Evolutionary conservation across 2,113 vertebrate genomes (phyloP).

Genomic region (Albula glossodonta): DNA sequence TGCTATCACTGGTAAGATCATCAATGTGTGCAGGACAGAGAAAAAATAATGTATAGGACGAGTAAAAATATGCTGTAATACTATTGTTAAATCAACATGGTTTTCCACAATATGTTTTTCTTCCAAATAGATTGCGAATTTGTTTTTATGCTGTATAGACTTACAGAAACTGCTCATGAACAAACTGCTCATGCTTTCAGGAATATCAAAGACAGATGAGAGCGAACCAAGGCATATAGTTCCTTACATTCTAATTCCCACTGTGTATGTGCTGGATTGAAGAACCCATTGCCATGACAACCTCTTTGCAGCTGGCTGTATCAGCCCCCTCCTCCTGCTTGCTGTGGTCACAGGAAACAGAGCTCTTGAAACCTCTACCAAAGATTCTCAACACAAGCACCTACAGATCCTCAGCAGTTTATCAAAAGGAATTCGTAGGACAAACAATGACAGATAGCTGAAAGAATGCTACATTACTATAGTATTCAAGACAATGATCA

Average conservation of each 20-base stretch:
- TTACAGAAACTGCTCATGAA: not conserved
- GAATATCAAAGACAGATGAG: not conserved
- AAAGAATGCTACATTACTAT: no score
- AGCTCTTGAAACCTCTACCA: not conserved
- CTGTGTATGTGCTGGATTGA: conserved; percentile 57
- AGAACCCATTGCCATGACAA: conserved; percentile 77
- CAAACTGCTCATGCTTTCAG: not conserved
- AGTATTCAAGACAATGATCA: no score
- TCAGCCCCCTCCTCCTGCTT: conserved; percentile 23
- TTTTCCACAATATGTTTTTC: not conserved
- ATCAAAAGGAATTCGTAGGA: no score
- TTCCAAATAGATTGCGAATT: not conserved
- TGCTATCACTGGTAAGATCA: conserved; percentile 81
- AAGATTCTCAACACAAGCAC: not conserved
- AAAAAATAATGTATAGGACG: not conserved
- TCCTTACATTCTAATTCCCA: conserved; percentile 38
- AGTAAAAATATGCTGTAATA: not conserved
- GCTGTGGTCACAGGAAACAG: conserved; percentile 14
- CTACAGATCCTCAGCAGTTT: no score
- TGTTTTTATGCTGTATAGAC: not conserved
- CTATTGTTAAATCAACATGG: not conserved
- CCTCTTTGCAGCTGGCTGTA: conserved; percentile 51
- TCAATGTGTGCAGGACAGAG: not conserved
- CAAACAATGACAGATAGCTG: no score
- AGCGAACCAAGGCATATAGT: not conserved